phyloP scores from a whole-genome alignment of 2,797 vertebrate genomes.

The Sciaenops ocellatus region DNA sequence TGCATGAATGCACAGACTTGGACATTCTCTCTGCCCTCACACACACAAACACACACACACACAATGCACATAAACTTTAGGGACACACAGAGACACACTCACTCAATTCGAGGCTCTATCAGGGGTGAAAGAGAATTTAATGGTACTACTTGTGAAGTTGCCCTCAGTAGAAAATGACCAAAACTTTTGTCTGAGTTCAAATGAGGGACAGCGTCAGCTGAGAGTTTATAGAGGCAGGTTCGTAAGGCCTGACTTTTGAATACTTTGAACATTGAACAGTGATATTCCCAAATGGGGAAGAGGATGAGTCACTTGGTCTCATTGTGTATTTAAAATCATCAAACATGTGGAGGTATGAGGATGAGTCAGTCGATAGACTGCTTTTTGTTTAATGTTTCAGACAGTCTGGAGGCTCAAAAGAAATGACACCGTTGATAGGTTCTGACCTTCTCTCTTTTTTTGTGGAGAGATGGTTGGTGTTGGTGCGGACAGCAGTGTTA shows the following conservation, averaged over 20 bases:
- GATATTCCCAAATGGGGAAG: slow-evolving; percentile 10
- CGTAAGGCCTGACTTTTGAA: slow-evolving; percentile 15
- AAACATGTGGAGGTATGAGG: slow-evolving; percentile 5
- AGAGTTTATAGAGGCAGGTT: slow-evolving; percentile 11
- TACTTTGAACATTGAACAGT: slow-evolving; percentile 7
- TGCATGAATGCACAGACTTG: slow-evolving; percentile 9
- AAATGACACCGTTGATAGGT: slow-evolving; percentile 3
- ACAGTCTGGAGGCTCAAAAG: slow-evolving; percentile 30
- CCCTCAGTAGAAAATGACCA: slow-evolving; percentile 25
- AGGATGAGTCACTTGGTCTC: slow-evolving; percentile 18
- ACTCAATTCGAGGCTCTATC: slow-evolving; percentile 40
- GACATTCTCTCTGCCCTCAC: slow-evolving; percentile 4
- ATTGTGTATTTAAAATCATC: slow-evolving; percentile 29
- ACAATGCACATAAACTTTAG: slow-evolving; percentile 38
- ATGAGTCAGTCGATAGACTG: slow-evolving; percentile 6
- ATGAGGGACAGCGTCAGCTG: slow-evolving; percentile 18
- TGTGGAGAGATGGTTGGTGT: neutral
- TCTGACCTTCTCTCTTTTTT: slow-evolving; percentile 14
- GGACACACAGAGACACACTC: slow-evolving; percentile 29
- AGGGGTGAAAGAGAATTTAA: slow-evolving; percentile 44
- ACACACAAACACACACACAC: neutral
- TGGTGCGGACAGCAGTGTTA: no score
- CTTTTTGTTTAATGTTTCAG: slow-evolving; percentile 18
- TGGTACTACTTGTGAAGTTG: slow-evolving; percentile 33
- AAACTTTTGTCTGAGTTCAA: slow-evolving; percentile 51